Percentiles rank a stretch among this genome's conserved stretches.
Conservation (phyloP, 2,797 vertebrate species). For the Phrynocephalus vlangalii region DNA sequence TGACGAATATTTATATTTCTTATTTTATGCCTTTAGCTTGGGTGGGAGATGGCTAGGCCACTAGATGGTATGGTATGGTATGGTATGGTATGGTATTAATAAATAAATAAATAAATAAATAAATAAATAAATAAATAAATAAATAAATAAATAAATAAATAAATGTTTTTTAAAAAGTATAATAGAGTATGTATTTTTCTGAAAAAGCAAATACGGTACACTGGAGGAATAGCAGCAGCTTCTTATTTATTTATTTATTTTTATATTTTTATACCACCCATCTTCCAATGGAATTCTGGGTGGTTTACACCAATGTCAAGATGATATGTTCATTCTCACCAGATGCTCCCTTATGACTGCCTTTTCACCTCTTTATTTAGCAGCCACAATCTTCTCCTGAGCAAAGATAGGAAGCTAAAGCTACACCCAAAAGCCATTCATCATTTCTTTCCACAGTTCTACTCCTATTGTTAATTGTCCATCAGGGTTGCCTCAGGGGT, state of each 20-base stretch:
- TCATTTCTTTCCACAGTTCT: constrained; percentile 65
- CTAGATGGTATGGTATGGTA: too few species aligned
- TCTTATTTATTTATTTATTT: constrained; percentile 18
- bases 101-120: too few species aligned
- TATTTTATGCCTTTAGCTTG: too few species aligned
- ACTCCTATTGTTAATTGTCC: constrained; percentile 74
- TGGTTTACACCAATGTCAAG: constrained; percentile 10
- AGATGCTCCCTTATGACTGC: constrained; percentile 46
- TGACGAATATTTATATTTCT: too few species aligned
- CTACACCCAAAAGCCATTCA: constrained; percentile 68
- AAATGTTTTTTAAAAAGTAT: too few species aligned
- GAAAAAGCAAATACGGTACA: background rate
- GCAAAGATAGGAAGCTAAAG: constrained; percentile 66
- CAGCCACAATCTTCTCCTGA: constrained; percentile 65
- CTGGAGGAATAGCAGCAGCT: constrained; percentile 15
- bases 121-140: too few species aligned
- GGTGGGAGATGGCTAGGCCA: too few species aligned
- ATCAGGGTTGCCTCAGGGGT: constrained; percentile 60
- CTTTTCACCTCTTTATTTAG: constrained; percentile 71
- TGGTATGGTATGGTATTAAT: too few species aligned
- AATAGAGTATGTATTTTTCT: background rate
- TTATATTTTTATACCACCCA: too few species aligned
- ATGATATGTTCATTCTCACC: constrained; percentile 53
- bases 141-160: too few species aligned
- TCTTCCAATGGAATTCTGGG: too few species aligned